Conservation (phyloP, 2,888 invertebrate species). For the Fragum whitleyi region DNA sequence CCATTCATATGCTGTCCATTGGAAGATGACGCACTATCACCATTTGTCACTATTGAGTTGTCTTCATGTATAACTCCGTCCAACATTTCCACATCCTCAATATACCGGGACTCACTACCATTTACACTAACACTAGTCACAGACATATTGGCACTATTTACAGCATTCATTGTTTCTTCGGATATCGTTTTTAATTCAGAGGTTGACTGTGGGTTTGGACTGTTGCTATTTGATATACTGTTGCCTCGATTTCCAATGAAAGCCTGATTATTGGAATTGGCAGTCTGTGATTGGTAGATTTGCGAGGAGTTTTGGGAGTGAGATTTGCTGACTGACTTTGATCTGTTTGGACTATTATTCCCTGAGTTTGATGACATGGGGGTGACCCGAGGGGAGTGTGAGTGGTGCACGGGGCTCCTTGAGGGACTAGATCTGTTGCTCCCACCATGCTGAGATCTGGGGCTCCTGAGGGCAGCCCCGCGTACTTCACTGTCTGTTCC, state of each 20-base stretch:
- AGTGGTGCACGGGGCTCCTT: constrained; percentile 83
- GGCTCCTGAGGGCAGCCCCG: constrained; percentile 86
- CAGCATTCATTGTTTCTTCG: constrained; percentile 81
- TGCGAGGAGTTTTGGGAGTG: constrained; percentile 59
- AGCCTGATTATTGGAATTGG: constrained; percentile 41
- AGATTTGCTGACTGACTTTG: constrained; percentile 63
- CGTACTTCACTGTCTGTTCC: constrained; percentile 86
- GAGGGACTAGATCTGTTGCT: constrained; percentile 82
- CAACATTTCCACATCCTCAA: constrained; percentile 82
- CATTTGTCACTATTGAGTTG: constrained; percentile 74
- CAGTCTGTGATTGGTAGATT: constrained; percentile 36
- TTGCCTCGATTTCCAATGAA: constrained; percentile 30
- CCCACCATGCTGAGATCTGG: constrained; percentile 82
- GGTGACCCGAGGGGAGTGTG: constrained; percentile 65
- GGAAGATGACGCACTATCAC: constrained; percentile 68
- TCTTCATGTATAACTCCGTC: constrained; percentile 74
- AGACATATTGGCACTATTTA: constrained; percentile 67
- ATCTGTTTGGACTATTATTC: constrained; percentile 78
- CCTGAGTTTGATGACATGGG: constrained; percentile 67
- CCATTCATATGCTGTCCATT: constrained; percentile 79
- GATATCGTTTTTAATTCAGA: constrained; percentile 64
- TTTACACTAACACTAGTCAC: constrained; percentile 76
- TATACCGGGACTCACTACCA: constrained; percentile 71
- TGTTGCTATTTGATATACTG: constrained; percentile 59
- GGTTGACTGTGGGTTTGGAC: constrained; percentile 55